A percentile compares a stretch with the other conserved stretches of the same genome.
Evolutionary conservation across 2,797 vertebrate species (phyloP).

Genomic region (Lepidocolaptes lacrymiger): DNA sequence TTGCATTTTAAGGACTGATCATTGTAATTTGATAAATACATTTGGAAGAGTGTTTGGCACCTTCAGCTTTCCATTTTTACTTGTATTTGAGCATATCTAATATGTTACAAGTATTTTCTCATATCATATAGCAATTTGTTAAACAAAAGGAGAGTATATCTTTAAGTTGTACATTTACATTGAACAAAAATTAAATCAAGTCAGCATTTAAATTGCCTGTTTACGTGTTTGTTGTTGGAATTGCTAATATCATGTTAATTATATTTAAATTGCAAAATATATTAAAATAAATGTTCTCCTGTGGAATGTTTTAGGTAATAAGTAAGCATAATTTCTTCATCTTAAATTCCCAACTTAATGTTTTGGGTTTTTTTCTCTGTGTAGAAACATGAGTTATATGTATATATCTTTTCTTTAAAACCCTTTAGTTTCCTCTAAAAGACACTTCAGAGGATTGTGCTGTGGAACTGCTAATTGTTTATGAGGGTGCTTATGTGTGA

Average conservation of each 20-base stretch:
- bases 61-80: background rate
- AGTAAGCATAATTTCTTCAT: conserved; percentile 44
- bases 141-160: background rate
- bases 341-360: conserved; percentile 17
- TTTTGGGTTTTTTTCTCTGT: background rate
- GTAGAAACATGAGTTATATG: background rate
- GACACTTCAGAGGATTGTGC: background rate
- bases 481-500: background rate
- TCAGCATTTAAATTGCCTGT: conserved; percentile 26
- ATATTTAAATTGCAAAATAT: conserved; percentile 65
- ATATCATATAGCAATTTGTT: background rate
- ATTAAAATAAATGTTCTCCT: conserved; percentile 21
- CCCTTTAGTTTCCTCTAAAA: background rate
- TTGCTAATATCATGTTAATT: conserved; percentile 51
- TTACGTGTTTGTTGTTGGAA: conserved; percentile 37
- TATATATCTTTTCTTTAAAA: conserved; percentile 6
- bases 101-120: background rate
- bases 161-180: background rate
- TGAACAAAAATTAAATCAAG: conserved; percentile 32
- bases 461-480: background rate
- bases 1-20: background rate
- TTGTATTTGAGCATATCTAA: background rate
- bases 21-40: background rate
- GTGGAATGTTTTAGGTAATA: conserved; percentile 46
- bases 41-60: background rate